A percentile compares a stretch with the other conserved stretches of the same genome.
Conservation (phyloP, 2,113 vertebrate genomes). For the Trichomycterus rosablanca region DNA sequence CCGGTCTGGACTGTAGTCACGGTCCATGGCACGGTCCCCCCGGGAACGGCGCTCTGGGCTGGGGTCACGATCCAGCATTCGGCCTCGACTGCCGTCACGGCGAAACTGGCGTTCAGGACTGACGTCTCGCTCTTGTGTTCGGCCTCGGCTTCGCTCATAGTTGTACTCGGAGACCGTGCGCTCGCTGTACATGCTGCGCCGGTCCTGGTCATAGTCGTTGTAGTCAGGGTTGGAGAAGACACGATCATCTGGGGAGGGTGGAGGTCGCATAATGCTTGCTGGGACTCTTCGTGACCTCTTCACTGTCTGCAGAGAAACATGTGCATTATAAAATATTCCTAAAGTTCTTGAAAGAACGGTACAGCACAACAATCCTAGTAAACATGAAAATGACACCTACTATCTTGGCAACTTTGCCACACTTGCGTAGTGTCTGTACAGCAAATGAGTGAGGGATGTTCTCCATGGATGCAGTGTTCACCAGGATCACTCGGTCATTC, state of each 20-base stretch:
- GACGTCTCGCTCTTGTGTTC: conserved; percentile 58
- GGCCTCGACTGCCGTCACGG: conserved; percentile 72
- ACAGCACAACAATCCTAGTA: not conserved
- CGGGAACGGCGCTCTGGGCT: conserved; percentile 62
- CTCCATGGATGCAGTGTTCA: conserved; percentile 88
- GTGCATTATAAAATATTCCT: not conserved
- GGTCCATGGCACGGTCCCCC: conserved; percentile 68
- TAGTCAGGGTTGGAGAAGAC: conserved; percentile 77
- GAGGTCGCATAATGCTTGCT: conserved; percentile 59
- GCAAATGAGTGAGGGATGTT: conserved; percentile 87
- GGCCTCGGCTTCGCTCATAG: conserved; percentile 59
- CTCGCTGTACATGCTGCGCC: conserved; percentile 74
- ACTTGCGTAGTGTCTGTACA: conserved; percentile 91
- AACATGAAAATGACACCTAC: conserved; percentile 67
- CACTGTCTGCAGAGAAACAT: conserved; percentile 68
- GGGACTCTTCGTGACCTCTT: conserved; percentile 85
- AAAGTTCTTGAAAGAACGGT: not conserved
- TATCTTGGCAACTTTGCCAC: conserved; percentile 91
- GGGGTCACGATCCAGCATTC: conserved; percentile 69
- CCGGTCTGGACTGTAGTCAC: conserved; percentile 61
- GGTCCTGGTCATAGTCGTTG: conserved; percentile 70
- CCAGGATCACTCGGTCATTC: conserved; percentile 86
- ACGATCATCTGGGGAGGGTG: conserved; percentile 71
- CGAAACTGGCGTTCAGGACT: conserved; percentile 70
- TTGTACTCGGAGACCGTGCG: conserved; percentile 52